Conservation (phyloP, 2,797 vertebrate genomes). For the Squalus acanthias region DNA sequence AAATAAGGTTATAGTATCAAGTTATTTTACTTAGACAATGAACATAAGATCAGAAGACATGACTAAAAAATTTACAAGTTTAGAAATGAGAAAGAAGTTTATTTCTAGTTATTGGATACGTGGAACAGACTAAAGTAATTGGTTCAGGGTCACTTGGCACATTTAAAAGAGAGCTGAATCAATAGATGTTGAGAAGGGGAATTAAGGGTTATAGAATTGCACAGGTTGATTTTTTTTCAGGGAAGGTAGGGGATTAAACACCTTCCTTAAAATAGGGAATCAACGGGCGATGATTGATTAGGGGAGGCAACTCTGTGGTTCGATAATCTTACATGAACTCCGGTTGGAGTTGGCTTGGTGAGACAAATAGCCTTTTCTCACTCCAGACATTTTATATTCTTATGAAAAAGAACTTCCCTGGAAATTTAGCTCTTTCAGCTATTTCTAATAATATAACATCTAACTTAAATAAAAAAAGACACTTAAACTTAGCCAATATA, state of each 20-base stretch:
- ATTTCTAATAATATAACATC: neutral
- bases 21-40: neutral
- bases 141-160: neutral
- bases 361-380: neutral
- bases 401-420: neutral
- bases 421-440: neutral
- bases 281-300: no score
- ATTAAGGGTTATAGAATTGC: neutral
- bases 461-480: neutral
- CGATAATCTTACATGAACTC: neutral
- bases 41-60: neutral
- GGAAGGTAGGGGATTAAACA: no score
- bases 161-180: neutral
- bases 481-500: neutral
- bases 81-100: neutral
- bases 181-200: neutral
- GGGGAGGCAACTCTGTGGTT: neutral
- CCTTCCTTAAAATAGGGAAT: no score
- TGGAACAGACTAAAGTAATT: neutral
- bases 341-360: neutral
- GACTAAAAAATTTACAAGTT: neutral
- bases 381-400: neutral
- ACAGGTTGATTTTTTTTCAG: no score
- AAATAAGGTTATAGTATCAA: neutral
- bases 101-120: neutral